Percentiles rank a stretch among this genome's conserved stretches.
These are phyloP conservation scores for Dascyllus trimaculatus DNA, from an alignment of 2,113 vertebrate genomes.

Conservation along the genomic window DNA sequence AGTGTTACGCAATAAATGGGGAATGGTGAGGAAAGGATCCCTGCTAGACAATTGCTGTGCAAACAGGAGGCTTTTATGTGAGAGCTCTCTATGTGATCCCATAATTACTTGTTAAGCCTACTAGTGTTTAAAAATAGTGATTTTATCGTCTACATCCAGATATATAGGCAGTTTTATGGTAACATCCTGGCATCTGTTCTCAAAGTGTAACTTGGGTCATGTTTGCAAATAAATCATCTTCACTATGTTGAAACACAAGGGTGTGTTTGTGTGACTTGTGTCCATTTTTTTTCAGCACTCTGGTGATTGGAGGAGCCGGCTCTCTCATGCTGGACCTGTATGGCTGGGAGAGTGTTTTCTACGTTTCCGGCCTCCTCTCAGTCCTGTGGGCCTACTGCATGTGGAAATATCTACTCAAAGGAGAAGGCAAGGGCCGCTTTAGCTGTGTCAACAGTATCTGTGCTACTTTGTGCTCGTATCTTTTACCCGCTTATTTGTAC, in stretches of 20 bases:
- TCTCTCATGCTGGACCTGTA: constrained; percentile 93
- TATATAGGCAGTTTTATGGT: not conserved
- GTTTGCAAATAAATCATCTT: too few relatives aligned
- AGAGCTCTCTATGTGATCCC: not conserved
- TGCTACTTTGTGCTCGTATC: constrained; percentile 8
- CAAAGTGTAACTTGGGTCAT: not conserved
- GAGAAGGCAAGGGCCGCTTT: constrained; percentile 84
- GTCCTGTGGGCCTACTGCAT: constrained; percentile 94
- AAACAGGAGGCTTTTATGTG: not conserved
- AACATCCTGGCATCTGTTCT: too few relatives aligned
- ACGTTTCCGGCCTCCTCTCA: constrained; percentile 90
- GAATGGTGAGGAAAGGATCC: not conserved
- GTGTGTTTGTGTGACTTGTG: constrained; percentile 24
- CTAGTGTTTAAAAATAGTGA: not conserved
- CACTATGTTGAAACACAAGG: not conserved
- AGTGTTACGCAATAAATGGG: constrained; percentile 3
- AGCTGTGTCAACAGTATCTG: not conserved
- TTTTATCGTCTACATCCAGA: not conserved
- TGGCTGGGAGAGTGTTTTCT: constrained; percentile 96
- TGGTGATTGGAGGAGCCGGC: constrained; percentile 91
- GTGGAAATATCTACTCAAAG: constrained; percentile 91
- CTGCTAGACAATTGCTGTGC: not conserved
- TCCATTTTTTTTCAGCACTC: constrained; percentile 81
- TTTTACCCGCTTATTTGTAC: constrained; percentile 22
- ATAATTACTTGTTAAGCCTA: not conserved